Conservation (phyloP, 2,113 vertebrate species). For the Coptodon rendalli region DNA sequence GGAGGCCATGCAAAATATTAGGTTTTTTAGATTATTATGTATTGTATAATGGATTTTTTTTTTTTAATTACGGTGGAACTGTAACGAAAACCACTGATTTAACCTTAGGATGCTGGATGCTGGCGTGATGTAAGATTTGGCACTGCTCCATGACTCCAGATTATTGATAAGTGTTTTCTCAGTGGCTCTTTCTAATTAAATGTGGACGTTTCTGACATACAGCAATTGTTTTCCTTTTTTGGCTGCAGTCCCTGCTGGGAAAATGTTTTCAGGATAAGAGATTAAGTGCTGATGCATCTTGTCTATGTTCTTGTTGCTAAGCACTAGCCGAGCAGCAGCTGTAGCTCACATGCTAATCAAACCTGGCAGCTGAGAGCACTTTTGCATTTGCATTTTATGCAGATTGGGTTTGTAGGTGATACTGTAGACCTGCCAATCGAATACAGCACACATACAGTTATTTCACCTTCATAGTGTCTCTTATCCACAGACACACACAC, state of each 20-base stretch:
- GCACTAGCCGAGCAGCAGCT: neutral
- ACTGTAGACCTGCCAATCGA: neutral
- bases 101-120: neutral
- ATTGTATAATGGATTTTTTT: neutral
- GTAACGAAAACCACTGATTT: neutral
- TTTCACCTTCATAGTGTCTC: neutral
- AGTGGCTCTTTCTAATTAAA: neutral
- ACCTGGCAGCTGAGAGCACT: neutral
- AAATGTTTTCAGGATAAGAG: neutral
- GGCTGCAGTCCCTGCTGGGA: neutral
- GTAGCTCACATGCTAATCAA: slow-evolving; percentile 10
- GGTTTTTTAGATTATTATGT: neutral
- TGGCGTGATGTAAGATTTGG: neutral
- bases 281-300: slow-evolving; percentile 12
- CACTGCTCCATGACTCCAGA: neutral
- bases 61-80: neutral
- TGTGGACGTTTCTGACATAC: neutral
- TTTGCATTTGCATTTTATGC: neutral
- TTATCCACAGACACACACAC: neutral
- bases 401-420: neutral
- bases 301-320: slow-evolving; percentile 16
- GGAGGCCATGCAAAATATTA: neutral
- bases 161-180: neutral
- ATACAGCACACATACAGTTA: neutral
- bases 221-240: neutral